Evolutionary conservation across 2,888 invertebrate species (phyloP), one percentile per base, ranked within the genome.

Genomic region (Drosophila peninsularis): DNA sequence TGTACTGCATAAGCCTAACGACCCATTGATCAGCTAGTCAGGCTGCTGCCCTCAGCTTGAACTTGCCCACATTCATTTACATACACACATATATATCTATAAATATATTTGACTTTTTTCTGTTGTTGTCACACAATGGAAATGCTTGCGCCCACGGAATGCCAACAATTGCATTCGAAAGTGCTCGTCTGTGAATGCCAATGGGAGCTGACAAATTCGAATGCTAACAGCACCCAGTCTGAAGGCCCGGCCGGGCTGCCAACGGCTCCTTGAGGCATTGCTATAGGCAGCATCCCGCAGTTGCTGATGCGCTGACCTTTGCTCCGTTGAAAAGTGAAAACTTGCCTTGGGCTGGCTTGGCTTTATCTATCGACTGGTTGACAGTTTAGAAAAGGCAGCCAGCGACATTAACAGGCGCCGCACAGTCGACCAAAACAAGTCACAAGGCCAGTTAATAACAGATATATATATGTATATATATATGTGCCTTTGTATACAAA

Each of bases 361-460:
- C 67, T 64, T 70, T 75, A 84, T 76, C 65, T 78, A 66, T 75
- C 64, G 71, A 63, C 69, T 66, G 75, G 77, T 86, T 86, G 85
- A 87, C 85, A 86, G 87, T 86, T 88, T 81, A 83, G 87, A 78
- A 88, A 85, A 86, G 76, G n/a, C n/a, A n/a, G n/a, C n/a, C n/a
- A n/a, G n/a, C n/a, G n/a, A n/a, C n/a, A n/a, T n/a, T n/a, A n/a
- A n/a, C n/a, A n/a, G n/a, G 44, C 42, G 62, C 56, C 56, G 30
- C 65, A 65, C 52, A 65, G 62, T 44, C 44, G n/a, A 52, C 61
- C 50, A 64, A 78, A 78, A 70, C 69, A 54, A 77, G 60, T 27
- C 77, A 67, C 64, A 76, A 75, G 62, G 69, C 67, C 65, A 70
- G 56, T 55, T 69, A 62, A 47, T 37, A 55, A 63, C 50, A 42